Evolutionary conservation across 1,140 invertebrate genomes (phyloP), one percentile per base, ranked within the genome.

Genomic region (Conopomorpha cramerella): DNA sequence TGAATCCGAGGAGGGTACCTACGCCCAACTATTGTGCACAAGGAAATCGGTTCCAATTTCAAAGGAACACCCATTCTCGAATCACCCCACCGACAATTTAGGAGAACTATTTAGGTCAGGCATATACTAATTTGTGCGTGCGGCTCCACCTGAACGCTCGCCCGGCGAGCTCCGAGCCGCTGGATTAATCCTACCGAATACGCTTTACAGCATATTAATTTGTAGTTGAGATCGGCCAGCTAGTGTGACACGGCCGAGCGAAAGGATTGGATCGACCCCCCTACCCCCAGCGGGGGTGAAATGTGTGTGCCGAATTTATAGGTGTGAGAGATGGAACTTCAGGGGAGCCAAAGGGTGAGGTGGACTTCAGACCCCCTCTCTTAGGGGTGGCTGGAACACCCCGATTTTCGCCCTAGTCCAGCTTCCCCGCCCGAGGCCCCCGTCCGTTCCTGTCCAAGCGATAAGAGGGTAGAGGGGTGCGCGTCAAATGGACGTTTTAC

Each of bases 301-400:
- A 57, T 63, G 68, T 71, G 55, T 73, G 68, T 73, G 64, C 64
- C 58, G 65, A 73, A 68, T 73, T 70, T 71, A 70, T 70, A 71
- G 68, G 66, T 71, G 68, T 73, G 68, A 68, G 67, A 72, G 66
- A 73, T 73, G 68, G 66, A 71, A 73, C 68, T 73, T 73, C 58
- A 68, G 68, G 68, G 63, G 63, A 68, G 67, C 63, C 60, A 70
- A 73, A 73, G 68, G 68, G 66, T 71, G 67, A 68, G 67, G 65
- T 63, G 60, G 68, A 68, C 62, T 70, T 68, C 52, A 57, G 65
- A 66, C 58, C 65, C 68, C 63, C 55, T 63, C 44, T 62, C 56
- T 67, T 63, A 46, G 62, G 63, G 55, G 63, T 55, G 49, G 37
- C 51, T 35, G 47, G 55, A 58, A 55, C 55, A 51, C 63, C 67